Evolutionary conservation across 1,140 invertebrate genomes (phyloP), one percentile per base, ranked within the genome.

Genomic region (Drosophila navojoa): DNA sequence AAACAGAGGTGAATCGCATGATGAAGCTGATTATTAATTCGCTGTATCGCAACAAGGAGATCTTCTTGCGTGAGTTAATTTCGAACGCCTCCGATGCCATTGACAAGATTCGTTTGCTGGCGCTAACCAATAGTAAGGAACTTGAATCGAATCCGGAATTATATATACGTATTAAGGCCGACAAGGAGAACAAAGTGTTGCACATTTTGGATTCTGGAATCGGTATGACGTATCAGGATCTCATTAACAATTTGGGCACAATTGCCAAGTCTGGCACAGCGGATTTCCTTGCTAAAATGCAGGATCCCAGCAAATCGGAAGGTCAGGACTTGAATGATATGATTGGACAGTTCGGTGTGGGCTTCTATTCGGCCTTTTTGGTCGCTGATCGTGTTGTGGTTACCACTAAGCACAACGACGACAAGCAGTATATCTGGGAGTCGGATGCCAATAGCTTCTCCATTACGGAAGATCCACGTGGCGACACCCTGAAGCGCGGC

Each of bases 21-120:
- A 99, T 99, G 98, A 99, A 99, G 93, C 94, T 99, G 16, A 99
- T 99, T 91, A 99, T 99, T 90, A 99, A 99, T 93, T 99, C 98
- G 0, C 93, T 99, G 0, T 99, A 99, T 92, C 95, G 97, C 76
- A 99, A 99, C 92, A 99, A 99, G 93, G 98, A 99, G 95, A 99
- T 99, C 78, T 99, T 98, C 94, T 93, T 99, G 22, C 94, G 98
- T 87, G 98, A 99, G 93, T 93, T 99, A 90, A 99, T 99, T 78
- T 99, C 98, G 0, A 99, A 99, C 93, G 97, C 97, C 6, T 98
- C 97, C 0, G 98, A 99, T 93, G 98, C 98, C 22, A 93, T 99
- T 25, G 98, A 99, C 92, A 99, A 99, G 92, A 98, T 99, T 63
- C 94, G 99, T 50, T 93, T 99, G 50, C 91, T 99, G 15, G 97